These are phyloP conservation scores for Zaprionus taronus DNA, from an alignment of 1,140 invertebrate genomes.

Conservation along the genomic window DNA sequence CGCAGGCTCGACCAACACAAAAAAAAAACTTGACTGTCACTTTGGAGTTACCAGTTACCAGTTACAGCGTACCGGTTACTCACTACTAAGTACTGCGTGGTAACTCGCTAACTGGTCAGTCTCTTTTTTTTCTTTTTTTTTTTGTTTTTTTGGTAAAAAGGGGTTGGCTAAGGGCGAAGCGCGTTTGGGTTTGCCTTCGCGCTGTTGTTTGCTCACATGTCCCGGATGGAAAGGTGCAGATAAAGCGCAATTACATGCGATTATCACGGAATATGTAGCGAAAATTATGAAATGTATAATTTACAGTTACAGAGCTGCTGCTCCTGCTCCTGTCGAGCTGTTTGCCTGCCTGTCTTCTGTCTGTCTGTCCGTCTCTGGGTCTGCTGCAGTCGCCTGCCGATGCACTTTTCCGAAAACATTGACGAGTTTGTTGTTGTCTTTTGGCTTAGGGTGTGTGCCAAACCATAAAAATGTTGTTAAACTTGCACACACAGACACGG, in stretches of 20 bases:
- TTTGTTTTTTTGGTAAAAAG: neutral
- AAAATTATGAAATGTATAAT: constrained; percentile 84
- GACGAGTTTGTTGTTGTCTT: constrained; percentile 42
- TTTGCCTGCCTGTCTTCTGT: constrained; percentile 24
- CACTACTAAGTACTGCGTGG: neutral
- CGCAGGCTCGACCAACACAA: constrained; percentile 50
- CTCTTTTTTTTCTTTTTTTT: neutral
- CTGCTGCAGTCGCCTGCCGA: constrained; percentile 37
- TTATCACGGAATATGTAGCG: constrained; percentile 81
- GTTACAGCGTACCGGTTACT: constrained; percentile 1
- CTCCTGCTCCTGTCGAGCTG: constrained; percentile 17
- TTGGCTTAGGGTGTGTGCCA: constrained; percentile 81
- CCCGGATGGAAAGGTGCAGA: constrained; percentile 84
- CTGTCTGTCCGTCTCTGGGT: neutral
- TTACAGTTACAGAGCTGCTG: constrained; percentile 75
- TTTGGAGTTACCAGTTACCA: neutral
- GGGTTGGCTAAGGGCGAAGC: constrained; percentile 52
- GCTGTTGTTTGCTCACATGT: constrained; percentile 76
- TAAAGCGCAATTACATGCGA: constrained; percentile 84
- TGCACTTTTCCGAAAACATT: constrained; percentile 46
- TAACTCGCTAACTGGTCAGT: constrained; percentile 32
- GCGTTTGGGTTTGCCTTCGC: constrained; percentile 23
- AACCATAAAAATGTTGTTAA: constrained; percentile 84
- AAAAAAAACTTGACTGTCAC: constrained; percentile 29
- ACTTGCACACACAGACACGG: constrained; percentile 45